Percentiles rank a stretch among this genome's conserved stretches.
These are phyloP conservation scores for Ataeniobius toweri DNA, from an alignment of 2,797 vertebrate genomes.

Conservation along the genomic window DNA sequence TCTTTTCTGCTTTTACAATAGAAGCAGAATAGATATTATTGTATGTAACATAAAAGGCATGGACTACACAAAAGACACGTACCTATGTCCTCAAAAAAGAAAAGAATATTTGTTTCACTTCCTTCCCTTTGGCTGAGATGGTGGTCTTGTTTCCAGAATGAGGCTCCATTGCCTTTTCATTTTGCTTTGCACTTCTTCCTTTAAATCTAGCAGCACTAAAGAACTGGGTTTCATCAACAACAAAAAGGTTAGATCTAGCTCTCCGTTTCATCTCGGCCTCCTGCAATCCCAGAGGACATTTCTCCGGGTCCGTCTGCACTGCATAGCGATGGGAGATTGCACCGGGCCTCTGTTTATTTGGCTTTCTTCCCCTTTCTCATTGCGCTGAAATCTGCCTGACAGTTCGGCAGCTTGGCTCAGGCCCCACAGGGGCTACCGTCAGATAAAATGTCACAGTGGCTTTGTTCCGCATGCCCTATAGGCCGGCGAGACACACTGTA, in stretches of 20 bases:
- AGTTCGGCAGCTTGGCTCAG: constrained; percentile 69
- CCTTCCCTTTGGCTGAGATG: constrained; percentile 47
- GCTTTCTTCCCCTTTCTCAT: constrained; percentile 72
- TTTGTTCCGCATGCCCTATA: constrained; percentile 77
- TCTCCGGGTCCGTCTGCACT: constrained; percentile 64
- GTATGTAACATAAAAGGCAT: constrained; percentile 51
- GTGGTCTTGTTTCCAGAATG: constrained; percentile 49
- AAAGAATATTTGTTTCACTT: constrained; percentile 53
- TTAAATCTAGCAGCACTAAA: constrained; percentile 78
- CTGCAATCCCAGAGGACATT: constrained; percentile 67
- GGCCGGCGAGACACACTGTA: constrained; percentile 61
- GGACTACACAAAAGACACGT: constrained; percentile 48
- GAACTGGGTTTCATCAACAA: constrained; percentile 70
- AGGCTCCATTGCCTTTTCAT: constrained; percentile 62
- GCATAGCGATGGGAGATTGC: constrained; percentile 73
- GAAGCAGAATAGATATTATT: constrained; percentile 44
- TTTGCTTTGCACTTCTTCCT: constrained; percentile 60
- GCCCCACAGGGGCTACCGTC: constrained; percentile 76
- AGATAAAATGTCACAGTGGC: constrained; percentile 81
- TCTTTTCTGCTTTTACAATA: constrained; percentile 53
- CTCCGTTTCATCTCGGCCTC: constrained; percentile 80
- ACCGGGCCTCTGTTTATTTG: constrained; percentile 79
- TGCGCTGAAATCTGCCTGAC: constrained; percentile 79
- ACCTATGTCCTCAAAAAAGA: constrained; percentile 53
- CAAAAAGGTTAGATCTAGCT: constrained; percentile 78